These are phyloP conservation scores for Entomobrya multifasciata DNA, from an alignment of 2,888 invertebrate genomes.

Conservation along the genomic window DNA sequence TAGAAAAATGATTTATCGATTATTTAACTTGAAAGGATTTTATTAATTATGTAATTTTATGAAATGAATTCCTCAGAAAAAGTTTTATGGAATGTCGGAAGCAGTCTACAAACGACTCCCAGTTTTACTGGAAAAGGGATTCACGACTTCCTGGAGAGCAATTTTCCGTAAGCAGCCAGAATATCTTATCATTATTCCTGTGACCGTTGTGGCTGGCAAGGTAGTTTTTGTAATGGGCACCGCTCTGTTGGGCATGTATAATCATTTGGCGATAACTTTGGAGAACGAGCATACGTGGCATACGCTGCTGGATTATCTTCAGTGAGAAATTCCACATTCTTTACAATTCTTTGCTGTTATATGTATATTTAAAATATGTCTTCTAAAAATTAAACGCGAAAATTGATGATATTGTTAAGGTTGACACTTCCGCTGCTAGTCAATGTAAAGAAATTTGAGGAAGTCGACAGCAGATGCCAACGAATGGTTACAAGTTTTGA, in stretches of 20 bases:
- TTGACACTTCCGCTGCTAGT: constrained; percentile 54
- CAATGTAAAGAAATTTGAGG: constrained; percentile 38
- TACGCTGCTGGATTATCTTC: constrained; percentile 44
- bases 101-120: constrained; percentile 48
- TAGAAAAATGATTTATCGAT: no score
- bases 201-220: constrained; percentile 2
- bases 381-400: neutral
- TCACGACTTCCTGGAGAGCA: constrained; percentile 37
- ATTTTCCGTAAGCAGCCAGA: constrained; percentile 35
- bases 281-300: constrained; percentile 46
- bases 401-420: neutral
- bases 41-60: no score
- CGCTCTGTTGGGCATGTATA: constrained; percentile 21
- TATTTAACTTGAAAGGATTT: no score
- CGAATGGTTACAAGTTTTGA: constrained; percentile 32
- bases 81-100: constrained; percentile 53
- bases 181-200: constrained; percentile 42
- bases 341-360: neutral
- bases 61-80: constrained; percentile 49
- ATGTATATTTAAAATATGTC: no score
- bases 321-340: constrained; percentile 10
- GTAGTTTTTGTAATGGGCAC: constrained; percentile 27
- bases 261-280: neutral
- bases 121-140: constrained; percentile 43
- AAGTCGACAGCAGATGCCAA: constrained; percentile 8